Percentiles rank a stretch among this genome's conserved stretches.
phyloP scores from a whole-genome alignment of 2,797 vertebrate genomes.

The Melanotaenia pygmaea region DNA sequence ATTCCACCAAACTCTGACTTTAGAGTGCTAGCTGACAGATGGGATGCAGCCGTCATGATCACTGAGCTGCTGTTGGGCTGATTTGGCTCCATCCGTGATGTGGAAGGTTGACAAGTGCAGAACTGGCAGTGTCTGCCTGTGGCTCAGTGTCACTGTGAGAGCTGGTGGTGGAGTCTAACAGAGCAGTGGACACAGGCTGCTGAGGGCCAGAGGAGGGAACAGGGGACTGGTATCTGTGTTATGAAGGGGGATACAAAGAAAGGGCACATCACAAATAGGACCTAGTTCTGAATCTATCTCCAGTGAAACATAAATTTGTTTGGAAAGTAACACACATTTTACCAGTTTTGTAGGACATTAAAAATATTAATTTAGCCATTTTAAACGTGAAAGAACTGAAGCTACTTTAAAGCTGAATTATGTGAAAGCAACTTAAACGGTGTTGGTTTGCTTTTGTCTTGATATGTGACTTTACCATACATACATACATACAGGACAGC shows the following conservation, averaged over 20 bases:
- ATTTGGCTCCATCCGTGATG: conserved; percentile 27
- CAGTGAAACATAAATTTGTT: conserved; percentile 1
- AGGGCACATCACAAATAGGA: conserved; percentile 3
- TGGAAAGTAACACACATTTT: background rate
- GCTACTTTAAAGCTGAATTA: too few relatives aligned
- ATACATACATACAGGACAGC: too few relatives aligned
- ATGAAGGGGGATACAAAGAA: conserved; percentile 26
- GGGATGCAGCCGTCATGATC: conserved; percentile 24
- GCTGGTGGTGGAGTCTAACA: conserved; percentile 27
- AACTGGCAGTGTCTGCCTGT: conserved; percentile 47
- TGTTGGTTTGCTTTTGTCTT: too few relatives aligned
- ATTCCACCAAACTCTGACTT: conserved; percentile 4
- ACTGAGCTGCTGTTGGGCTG: conserved; percentile 20
- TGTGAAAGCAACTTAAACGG: too few relatives aligned
- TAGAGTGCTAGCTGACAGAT: conserved; percentile 14
- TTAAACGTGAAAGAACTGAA: too few relatives aligned
- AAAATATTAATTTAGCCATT: too few relatives aligned
- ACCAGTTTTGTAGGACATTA: too few relatives aligned
- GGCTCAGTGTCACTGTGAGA: conserved; percentile 18
- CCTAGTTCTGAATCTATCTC: conserved; percentile 11
- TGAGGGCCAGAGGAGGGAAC: conserved; percentile 35
- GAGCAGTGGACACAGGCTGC: conserved; percentile 37
- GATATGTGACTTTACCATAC: too few relatives aligned
- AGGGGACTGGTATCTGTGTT: conserved; percentile 46
- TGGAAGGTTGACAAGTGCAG: conserved; percentile 43